Conservation (phyloP, 2,797 vertebrate genomes). For the Poecilia velifera region DNA sequence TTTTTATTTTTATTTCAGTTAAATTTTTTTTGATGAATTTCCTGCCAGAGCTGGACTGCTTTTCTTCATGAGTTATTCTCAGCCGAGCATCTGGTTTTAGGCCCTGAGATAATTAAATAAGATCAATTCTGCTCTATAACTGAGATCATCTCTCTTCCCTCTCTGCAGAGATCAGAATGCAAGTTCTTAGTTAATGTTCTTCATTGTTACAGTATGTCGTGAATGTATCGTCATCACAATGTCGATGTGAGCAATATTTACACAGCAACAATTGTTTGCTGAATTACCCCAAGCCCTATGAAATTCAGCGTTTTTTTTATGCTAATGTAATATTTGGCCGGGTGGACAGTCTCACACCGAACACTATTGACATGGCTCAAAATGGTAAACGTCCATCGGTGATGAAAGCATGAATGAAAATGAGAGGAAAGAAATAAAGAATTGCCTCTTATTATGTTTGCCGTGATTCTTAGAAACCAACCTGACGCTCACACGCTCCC, state of each 20-base stretch:
- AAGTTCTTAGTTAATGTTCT: not conserved
- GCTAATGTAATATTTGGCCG: not conserved
- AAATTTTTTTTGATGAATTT: constrained; percentile 27
- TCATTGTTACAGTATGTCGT: not conserved
- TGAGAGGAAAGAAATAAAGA: not conserved
- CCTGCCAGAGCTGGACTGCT: constrained; percentile 20
- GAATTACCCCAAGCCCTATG: not conserved
- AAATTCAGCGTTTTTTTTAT: not conserved
- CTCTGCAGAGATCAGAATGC: constrained; percentile 35
- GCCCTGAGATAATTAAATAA: constrained; percentile 1
- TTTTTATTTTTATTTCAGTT: constrained; percentile 10
- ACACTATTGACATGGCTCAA: not conserved
- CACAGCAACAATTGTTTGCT: not conserved
- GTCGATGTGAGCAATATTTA: not conserved
- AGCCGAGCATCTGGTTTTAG: constrained; percentile 25
- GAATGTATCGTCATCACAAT: not conserved
- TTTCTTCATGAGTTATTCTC: constrained; percentile 22
- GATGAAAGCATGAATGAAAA: not conserved
- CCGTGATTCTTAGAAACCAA: constrained; percentile 22
- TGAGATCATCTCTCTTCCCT: constrained; percentile 15
- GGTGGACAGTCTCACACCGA: not conserved
- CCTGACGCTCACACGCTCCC: not conserved
- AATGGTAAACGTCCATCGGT: not conserved
- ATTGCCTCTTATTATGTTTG: not conserved
- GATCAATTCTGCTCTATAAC: constrained; percentile 22